Evolutionary conservation across 2,888 invertebrate species (phyloP), one percentile per base, ranked within the genome.

Genomic region (Cyclophora albipunctata): DNA sequence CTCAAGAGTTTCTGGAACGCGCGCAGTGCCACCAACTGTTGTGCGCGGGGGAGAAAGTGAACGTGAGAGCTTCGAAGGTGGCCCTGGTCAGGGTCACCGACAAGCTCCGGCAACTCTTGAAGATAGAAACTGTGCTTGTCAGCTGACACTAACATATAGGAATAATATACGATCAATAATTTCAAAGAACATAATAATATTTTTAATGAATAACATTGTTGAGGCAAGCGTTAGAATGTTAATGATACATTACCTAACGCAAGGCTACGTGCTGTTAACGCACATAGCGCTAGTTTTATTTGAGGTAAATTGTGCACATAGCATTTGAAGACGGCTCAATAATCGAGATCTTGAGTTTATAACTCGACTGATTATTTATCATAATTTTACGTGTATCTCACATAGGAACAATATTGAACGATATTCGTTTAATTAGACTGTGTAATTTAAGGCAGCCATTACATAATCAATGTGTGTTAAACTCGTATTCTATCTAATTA

Each of bases 31-130:
- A 95, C 70, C 95, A 95, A 73, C 88, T 95, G 48, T 81, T 95
- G 54, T 92, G 93, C 66, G 93, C 93, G 45, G 94, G 94, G 40
- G 95, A 94, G 75, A 93, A 94, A 73, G 90, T 95, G 54, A 95
- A 95, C 76, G 92, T 94, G 50, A 91, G 95, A 52, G 93, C 94
- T 44, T 94, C 95, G 46, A 95, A 95, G 79, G 93, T 96, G 64
- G 92, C 93, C 48, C 91, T 96, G 51, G 93, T 96, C 60, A 92
- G 93, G 73, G 95, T 96, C 85, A 96, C 95, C 65, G 95, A 96
- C 69, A 94, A 93, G 77, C 93, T 96, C 62, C 91, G 92, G 67
- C 93, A 94, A 81, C 90, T 96, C 73, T 90, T 96, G 67, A 95
- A 94, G 75, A 93, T 96, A 53, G 95, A 96, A 83, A 93, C 92